phyloP scores from a whole-genome alignment of 2,113 vertebrate genomes.

The Leucosticte australis region DNA sequence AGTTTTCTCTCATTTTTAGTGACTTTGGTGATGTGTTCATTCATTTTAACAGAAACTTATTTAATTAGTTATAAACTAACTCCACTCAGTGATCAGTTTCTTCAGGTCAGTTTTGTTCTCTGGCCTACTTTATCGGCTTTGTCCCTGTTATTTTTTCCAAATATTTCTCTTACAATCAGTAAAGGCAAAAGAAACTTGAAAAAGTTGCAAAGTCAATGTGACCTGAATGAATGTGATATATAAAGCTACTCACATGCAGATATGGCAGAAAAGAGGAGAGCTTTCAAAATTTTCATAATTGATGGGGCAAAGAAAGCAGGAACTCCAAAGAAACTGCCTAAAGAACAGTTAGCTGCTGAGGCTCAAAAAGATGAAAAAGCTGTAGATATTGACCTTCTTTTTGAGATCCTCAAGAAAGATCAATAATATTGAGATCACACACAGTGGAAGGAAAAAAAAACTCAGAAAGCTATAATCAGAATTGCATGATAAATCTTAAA shows the following conservation, averaged over 20 bases:
- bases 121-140: background rate
- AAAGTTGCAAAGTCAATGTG: background rate
- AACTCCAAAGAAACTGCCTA: background rate
- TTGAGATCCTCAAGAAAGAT: background rate
- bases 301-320: background rate
- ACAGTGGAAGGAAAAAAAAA: background rate
- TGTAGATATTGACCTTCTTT: background rate
- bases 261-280: background rate
- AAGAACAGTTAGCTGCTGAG: background rate
- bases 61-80: background rate
- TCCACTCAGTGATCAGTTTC: background rate
- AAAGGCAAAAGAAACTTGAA: background rate
- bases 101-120: background rate
- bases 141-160: background rate
- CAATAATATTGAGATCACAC: constrained; percentile 7
- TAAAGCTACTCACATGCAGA: background rate
- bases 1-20: background rate
- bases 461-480: background rate
- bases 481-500: background rate
- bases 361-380: constrained; percentile 4
- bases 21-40: background rate
- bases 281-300: background rate
- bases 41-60: background rate
- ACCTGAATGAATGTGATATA: background rate
- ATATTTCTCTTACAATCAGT: background rate